phyloP scores from a whole-genome alignment of 2,888 invertebrate species.

The Drosophila buzzatii region DNA sequence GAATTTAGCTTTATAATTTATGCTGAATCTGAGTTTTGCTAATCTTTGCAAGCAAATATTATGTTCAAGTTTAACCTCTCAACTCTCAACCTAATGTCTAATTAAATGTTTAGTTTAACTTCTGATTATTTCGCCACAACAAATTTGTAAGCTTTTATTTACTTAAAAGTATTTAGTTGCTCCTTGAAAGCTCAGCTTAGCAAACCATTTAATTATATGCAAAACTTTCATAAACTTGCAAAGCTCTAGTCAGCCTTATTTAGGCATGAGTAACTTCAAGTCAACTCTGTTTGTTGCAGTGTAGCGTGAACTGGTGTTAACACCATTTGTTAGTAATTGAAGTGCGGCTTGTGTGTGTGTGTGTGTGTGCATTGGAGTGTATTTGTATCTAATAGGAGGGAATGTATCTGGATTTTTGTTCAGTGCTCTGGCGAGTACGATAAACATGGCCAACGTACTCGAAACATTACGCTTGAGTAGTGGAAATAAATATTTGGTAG shows the following conservation, averaged over 20 bases:
- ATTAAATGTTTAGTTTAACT: too few species aligned
- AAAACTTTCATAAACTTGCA: neutral
- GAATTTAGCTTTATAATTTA: too few species aligned
- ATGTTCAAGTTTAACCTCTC: too few species aligned
- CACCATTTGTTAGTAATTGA: conserved; percentile 64
- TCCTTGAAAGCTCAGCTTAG: too few species aligned
- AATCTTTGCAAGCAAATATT: too few species aligned
- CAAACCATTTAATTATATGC: neutral
- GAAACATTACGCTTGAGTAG: conserved; percentile 74
- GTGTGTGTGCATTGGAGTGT: conserved; percentile 15
- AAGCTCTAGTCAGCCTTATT: neutral
- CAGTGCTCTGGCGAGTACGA: conserved; percentile 61
- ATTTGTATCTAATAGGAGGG: conserved; percentile 33
- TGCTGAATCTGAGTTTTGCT: too few species aligned
- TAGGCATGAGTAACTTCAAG: neutral
- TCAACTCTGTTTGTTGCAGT: conserved; percentile 3
- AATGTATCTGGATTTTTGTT: conserved; percentile 31
- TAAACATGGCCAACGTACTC: conserved; percentile 63
- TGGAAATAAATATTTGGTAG: conserved; percentile 79
- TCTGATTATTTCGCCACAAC: too few species aligned
- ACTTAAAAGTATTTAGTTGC: too few species aligned
- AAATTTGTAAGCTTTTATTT: too few species aligned
- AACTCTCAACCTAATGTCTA: too few species aligned
- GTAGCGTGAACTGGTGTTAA: conserved; percentile 15
- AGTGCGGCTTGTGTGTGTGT: conserved; percentile 34